phyloP scores from a whole-genome alignment of 92 coral and sea anemone genomes.

The Meandrina meandrites region DNA sequence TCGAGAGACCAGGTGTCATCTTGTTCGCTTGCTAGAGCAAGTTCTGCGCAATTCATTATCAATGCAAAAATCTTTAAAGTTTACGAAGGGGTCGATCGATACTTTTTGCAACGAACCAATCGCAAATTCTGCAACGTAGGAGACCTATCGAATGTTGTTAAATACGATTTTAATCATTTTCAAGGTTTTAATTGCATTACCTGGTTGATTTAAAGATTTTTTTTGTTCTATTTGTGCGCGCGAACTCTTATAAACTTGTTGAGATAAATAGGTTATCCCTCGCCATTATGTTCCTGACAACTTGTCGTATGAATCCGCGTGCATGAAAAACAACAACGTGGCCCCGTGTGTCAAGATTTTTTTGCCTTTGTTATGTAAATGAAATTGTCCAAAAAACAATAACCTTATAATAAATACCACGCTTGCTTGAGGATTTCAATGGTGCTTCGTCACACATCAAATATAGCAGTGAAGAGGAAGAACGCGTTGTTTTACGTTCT shows the following conservation, averaged over 20 bases:
- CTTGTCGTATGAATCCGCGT: conserved; percentile 68
- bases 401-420: conserved; percentile 51
- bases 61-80: conserved; percentile 22
- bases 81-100: conserved; percentile 12
- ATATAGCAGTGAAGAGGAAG: conserved; percentile 11
- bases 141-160: conserved; percentile 19
- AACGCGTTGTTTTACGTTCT: conserved; percentile 18
- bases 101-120: conserved; percentile 6
- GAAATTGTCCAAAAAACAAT: conserved; percentile 66
- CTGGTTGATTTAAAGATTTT: background rate
- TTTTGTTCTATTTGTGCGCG: conserved; percentile 31
- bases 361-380: conserved; percentile 75
- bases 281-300: conserved; percentile 27
- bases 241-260: conserved; percentile 37
- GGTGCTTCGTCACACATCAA: conserved; percentile 15
- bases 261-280: conserved; percentile 43
- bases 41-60: conserved; percentile 32
- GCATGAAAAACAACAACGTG: conserved; percentile 52
- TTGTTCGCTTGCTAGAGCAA: background rate
- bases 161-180: conserved; percentile 27
- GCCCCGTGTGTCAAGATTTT: conserved; percentile 65
- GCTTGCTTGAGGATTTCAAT: conserved; percentile 44
- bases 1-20: conserved; percentile 54
- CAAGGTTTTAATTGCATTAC: conserved; percentile 35
- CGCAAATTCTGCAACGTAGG: background rate